Evolutionary conservation across 2,113 vertebrate genomes (phyloP), one percentile per base, ranked within the genome.

Genomic region (Microtus richardsoni): DNA sequence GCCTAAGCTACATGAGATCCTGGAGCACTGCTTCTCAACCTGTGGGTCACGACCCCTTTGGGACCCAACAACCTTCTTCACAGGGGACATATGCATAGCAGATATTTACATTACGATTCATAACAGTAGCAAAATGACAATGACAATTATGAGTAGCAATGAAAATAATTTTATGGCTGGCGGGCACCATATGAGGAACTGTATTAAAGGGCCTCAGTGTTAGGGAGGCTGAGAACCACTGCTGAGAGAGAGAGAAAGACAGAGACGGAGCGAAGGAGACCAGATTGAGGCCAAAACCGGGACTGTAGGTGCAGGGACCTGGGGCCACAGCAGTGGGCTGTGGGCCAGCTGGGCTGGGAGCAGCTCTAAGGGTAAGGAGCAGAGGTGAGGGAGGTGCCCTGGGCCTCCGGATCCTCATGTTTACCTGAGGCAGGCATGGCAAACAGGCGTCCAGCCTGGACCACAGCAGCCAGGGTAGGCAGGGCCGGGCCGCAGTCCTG

Each of bases 361-460:
- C 87, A 83, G 80, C 90, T 88, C 11, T 60, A 79, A 91, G 95
- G 74, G 36, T 88, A 95, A 91, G 89, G 97, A 91, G 78, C 19
- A 3, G 96, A 95, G 97, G 91, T 74, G 82, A 97, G 92, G 96
- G 97, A 97, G 97, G 95, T 47, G 96, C 95, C 97, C 88, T 64
- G 82, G 75, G 54, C 92, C 97, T 90, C 97, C 95, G 96, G 97
- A 92, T 96, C 96, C 75, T 47, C 71, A 33, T 97, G 97, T 98
- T 98, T 98, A 92, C 97, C 97, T 96, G 97, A 91, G 96, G 96
- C 96, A 83, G 94, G 91, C 97, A 77, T 54, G 58, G 95, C 97
- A 97, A 97, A 98, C 88, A 96, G 96, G 95, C 91, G 4, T 58
- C 96, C 71, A 12, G 88, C 92, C 95, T 85, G 96, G 95, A 77